phyloP scores from a whole-genome alignment of 2,113 vertebrate species.

The Apus apus region DNA sequence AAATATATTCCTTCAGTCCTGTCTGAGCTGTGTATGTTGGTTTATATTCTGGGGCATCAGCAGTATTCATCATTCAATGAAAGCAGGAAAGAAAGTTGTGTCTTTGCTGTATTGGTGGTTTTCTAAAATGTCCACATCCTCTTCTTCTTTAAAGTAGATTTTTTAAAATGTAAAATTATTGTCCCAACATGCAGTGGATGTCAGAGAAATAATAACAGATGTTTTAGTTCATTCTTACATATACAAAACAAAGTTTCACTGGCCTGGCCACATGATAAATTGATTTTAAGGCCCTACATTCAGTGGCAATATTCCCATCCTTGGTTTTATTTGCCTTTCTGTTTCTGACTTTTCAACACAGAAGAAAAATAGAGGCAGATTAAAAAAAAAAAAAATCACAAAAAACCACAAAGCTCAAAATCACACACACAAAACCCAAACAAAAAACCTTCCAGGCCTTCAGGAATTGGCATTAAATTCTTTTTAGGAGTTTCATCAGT shows the following conservation, averaged over 20 bases:
- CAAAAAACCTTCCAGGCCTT: neutral
- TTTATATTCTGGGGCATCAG: neutral
- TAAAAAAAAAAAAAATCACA: neutral
- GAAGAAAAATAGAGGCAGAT: neutral
- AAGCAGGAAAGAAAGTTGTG: neutral
- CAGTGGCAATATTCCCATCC: neutral
- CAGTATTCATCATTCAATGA: neutral
- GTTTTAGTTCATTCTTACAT: neutral
- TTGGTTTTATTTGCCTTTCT: neutral
- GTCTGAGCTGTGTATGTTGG: neutral
- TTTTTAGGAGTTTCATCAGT: neutral
- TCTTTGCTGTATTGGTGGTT: neutral
- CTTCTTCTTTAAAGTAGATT: neutral
- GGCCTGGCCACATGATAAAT: neutral
- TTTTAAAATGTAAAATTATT: neutral
- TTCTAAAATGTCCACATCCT: neutral
- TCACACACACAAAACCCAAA: neutral
- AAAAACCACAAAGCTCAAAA: too few relatives aligned
- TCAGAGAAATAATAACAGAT: neutral
- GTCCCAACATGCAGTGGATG: neutral
- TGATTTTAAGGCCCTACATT: neutral
- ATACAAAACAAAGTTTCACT: neutral
- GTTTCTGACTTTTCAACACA: neutral
- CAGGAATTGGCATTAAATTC: neutral
- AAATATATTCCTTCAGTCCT: neutral